These are phyloP conservation scores for Eumacrocentrus americanus DNA, from an alignment of 2,888 invertebrate genomes.

Conservation along the genomic window DNA sequence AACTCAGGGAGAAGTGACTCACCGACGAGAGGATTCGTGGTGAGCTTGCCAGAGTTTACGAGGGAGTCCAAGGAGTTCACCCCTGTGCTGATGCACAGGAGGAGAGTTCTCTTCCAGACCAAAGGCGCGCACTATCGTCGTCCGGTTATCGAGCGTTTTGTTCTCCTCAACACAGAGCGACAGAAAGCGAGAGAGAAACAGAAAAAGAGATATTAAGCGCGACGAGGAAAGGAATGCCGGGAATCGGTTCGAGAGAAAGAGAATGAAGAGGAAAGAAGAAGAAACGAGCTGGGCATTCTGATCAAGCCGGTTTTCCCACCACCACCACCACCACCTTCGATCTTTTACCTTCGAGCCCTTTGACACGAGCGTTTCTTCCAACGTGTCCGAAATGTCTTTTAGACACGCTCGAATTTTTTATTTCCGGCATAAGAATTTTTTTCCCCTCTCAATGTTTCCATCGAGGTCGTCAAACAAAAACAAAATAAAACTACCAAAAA, in stretches of 20 bases:
- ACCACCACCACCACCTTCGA: slow-evolving; percentile 25
- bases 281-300: slow-evolving; percentile 32
- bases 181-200: background rate
- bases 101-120: background rate
- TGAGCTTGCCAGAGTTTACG: slow-evolving; percentile 17
- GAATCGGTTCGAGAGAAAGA: slow-evolving; percentile 21
- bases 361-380: slow-evolving; percentile 30
- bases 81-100: background rate
- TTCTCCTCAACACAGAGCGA: slow-evolving; percentile 3
- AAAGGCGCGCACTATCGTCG: slow-evolving; percentile 3
- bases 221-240: slow-evolving; percentile 18
- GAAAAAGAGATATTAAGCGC: background rate
- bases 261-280: slow-evolving; percentile 21
- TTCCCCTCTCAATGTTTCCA: slow-evolving; percentile 5
- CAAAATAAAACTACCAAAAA: too few species aligned
- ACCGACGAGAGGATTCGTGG: slow-evolving; percentile 3
- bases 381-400: too few species aligned
- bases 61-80: slow-evolving; percentile 6
- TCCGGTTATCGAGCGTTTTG: slow-evolving; percentile 20
- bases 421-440: slow-evolving; percentile 9
- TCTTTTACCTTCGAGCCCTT: slow-evolving; percentile 33
- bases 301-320: slow-evolving; percentile 37
- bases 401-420: slow-evolving; percentile 24
- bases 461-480: too few species aligned
- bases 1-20: slow-evolving; percentile 14